A percentile compares a stretch with the other conserved stretches of the same genome.
phyloP scores from a whole-genome alignment of 2,888 invertebrate species.

The Athalia circularis region DNA sequence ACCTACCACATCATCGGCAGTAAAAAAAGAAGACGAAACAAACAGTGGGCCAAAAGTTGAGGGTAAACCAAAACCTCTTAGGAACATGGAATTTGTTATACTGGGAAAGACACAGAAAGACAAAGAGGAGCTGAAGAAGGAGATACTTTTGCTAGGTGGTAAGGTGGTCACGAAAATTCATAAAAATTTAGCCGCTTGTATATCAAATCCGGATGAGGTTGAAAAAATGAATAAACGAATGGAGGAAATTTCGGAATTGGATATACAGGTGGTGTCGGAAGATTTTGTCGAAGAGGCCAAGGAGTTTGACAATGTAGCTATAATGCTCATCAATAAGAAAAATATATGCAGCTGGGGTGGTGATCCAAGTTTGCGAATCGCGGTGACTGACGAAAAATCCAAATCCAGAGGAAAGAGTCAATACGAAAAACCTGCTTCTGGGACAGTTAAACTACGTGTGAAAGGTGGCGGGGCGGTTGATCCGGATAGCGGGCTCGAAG shows the following conservation, averaged over 20 bases:
- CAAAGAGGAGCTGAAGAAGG: slow-evolving; percentile 81
- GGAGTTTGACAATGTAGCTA: slow-evolving; percentile 78
- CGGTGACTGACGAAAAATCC: slow-evolving; percentile 78
- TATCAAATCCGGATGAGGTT: slow-evolving; percentile 83
- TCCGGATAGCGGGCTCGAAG: slow-evolving; percentile 89
- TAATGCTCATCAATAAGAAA: slow-evolving; percentile 82
- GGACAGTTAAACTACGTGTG: slow-evolving; percentile 81
- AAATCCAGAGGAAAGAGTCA: slow-evolving; percentile 79
- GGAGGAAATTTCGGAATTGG: slow-evolving; percentile 79
- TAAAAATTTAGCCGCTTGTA: slow-evolving; percentile 83
- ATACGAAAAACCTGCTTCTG: slow-evolving; percentile 77
- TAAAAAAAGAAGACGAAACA: slow-evolving; percentile 77
- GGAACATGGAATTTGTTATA: slow-evolving; percentile 86
- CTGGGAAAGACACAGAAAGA: slow-evolving; percentile 77
- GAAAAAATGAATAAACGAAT: slow-evolving; percentile 82
- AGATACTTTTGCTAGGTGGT: slow-evolving; percentile 86
- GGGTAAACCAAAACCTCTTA: slow-evolving; percentile 82
- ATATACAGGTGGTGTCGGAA: slow-evolving; percentile 89
- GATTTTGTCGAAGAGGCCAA: slow-evolving; percentile 83
- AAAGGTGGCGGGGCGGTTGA: slow-evolving; percentile 94
- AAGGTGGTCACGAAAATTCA: slow-evolving; percentile 81
- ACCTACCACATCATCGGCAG: slow-evolving; percentile 72
- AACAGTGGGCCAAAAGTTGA: slow-evolving; percentile 79
- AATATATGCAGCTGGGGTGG: slow-evolving; percentile 90
- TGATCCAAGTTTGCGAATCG: slow-evolving; percentile 78